A percentile compares a stretch with the other conserved stretches of the same genome.
phyloP scores from a whole-genome alignment of 2,797 vertebrate genomes.

The Chiroxiphia lanceolata region DNA sequence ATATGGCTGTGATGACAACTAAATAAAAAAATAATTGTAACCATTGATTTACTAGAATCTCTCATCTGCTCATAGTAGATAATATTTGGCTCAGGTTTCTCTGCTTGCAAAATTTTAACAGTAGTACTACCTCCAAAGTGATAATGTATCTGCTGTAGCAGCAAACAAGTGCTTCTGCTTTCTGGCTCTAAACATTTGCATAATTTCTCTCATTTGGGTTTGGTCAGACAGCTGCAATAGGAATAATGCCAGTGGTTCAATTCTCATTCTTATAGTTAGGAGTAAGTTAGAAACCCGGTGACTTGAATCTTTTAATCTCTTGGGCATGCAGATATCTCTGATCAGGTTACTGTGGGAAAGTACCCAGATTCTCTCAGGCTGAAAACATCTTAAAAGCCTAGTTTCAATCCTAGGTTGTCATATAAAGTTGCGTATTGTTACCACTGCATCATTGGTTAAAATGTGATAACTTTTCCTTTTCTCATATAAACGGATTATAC shows the following conservation, averaged over 20 bases:
- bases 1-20: not conserved
- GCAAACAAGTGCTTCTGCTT: accelerated
- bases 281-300: not conserved
- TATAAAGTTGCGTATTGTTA: not conserved
- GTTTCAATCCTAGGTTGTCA: not conserved
- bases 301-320: not conserved
- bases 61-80: not conserved
- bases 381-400: not conserved
- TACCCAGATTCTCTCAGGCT: not conserved
- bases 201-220: not conserved
- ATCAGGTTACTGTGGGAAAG: not conserved
- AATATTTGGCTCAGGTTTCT: not conserved
- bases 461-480: not conserved
- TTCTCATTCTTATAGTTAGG: not conserved
- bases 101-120: not conserved
- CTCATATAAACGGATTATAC: not conserved
- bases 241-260: not conserved
- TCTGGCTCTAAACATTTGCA: not conserved
- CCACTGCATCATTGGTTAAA: not conserved
- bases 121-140: not conserved
- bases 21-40: not conserved
- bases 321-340: not conserved
- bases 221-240: not conserved
- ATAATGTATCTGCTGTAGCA: not conserved
- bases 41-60: not conserved